Evolutionary conservation across 2,888 invertebrate genomes (phyloP).

Genomic region (Aspidiotus rigidus): DNA sequence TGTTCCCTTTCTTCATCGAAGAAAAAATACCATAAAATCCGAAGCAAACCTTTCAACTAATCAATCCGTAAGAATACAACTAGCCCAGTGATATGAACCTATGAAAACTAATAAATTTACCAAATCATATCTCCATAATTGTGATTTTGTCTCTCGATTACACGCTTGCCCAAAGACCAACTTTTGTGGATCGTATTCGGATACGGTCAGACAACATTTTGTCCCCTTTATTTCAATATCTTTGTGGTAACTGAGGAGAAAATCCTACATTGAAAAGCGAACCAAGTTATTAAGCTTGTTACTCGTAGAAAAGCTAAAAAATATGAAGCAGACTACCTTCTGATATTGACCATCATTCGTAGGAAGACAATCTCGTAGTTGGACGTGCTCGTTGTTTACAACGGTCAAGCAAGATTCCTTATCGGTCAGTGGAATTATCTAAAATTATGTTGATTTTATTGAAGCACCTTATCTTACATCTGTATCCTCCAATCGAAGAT

Average conservation of each 20-base stretch:
- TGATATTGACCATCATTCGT: constrained; percentile 13
- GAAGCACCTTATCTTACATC: neutral
- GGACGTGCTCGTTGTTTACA: neutral
- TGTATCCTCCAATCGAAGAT: neutral
- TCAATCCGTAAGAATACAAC: no score
- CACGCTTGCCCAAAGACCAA: constrained; percentile 74
- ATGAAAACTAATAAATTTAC: no score
- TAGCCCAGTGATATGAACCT: no score
- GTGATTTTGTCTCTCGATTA: constrained; percentile 86
- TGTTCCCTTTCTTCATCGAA: no score
- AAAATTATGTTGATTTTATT: neutral
- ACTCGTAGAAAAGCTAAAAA: neutral
- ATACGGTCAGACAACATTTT: constrained; percentile 78
- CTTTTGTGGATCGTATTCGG: constrained; percentile 56
- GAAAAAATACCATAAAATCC: neutral
- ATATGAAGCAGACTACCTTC: constrained; percentile 20
- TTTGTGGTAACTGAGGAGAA: constrained; percentile 68
- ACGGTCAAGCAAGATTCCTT: neutral
- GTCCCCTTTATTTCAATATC: constrained; percentile 61
- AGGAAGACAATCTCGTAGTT: constrained; percentile 26
- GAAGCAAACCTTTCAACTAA: neutral
- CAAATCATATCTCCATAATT: constrained; percentile 73
- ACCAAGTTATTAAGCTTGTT: constrained; percentile 7
- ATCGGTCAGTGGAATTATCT: neutral
- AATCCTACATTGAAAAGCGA: constrained; percentile 43